Percentiles rank a stretch among this genome's conserved stretches.
Evolutionary conservation across 2,888 invertebrate species (phyloP).

Genomic region (Yponomeuta sedellus): DNA sequence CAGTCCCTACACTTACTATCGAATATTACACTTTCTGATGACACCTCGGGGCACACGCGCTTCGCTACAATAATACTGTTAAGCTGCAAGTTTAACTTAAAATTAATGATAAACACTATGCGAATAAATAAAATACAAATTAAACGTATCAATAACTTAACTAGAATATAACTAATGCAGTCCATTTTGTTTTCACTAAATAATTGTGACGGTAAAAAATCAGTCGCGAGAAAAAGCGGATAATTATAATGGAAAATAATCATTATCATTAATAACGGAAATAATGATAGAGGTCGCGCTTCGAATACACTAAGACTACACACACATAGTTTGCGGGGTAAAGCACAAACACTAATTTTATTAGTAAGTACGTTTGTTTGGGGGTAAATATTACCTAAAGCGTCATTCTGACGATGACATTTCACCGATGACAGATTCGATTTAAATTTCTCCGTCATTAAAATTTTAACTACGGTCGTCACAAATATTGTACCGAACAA

Average conservation of each 20-base stretch:
- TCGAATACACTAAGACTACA: constrained; percentile 12
- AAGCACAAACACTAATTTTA: not conserved
- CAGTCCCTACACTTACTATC: not conserved
- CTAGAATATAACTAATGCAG: constrained; percentile 7
- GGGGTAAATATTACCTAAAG: not conserved
- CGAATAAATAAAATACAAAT: constrained; percentile 23
- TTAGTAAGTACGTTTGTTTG: not conserved
- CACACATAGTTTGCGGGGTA: not conserved
- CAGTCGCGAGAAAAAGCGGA: constrained; percentile 24
- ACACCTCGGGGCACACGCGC: constrained; percentile 25
- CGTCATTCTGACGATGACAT: not conserved
- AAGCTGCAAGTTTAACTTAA: constrained; percentile 30
- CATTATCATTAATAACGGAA: constrained; percentile 6
- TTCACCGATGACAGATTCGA: not conserved
- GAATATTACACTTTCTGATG: constrained; percentile 21
- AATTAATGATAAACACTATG: constrained; percentile 22
- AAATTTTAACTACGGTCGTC: not conserved
- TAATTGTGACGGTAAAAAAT: constrained; percentile 22
- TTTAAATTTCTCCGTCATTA: not conserved
- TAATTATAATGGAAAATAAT: constrained; percentile 5
- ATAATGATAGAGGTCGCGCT: constrained; percentile 7
- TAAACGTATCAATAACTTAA: constrained; percentile 17
- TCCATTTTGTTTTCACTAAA: constrained; percentile 20
- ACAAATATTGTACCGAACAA: not conserved
- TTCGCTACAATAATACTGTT: constrained; percentile 43